These are phyloP conservation scores for Ptilorrhoa leucosticta DNA, from an alignment of 2,113 vertebrate species.

Conservation along the genomic window DNA sequence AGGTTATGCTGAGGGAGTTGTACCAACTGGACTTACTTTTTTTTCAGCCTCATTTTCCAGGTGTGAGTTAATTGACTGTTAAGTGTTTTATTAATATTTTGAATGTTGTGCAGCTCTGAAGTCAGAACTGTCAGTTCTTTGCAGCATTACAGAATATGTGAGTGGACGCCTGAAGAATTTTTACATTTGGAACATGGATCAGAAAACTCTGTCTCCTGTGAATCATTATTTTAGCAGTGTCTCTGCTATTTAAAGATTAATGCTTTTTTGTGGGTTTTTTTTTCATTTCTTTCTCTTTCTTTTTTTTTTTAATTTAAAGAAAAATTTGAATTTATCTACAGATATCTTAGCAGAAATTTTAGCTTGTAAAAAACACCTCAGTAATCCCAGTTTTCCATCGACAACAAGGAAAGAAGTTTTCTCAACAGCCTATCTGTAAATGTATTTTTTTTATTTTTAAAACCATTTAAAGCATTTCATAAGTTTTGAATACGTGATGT, in stretches of 20 bases:
- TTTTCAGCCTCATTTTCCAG: background rate
- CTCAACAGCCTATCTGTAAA: background rate
- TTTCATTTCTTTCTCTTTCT: background rate
- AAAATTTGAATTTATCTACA: background rate
- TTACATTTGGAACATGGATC: background rate
- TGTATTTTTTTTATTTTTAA: background rate
- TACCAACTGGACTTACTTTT: background rate
- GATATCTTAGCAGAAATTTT: background rate
- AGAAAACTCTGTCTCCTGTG: background rate
- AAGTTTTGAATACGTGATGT: background rate
- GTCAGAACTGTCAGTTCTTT: background rate
- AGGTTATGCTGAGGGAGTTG: background rate
- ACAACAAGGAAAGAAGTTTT: background rate
- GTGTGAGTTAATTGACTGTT: background rate
- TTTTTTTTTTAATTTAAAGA: background rate
- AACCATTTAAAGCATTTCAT: background rate
- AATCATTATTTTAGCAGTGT: background rate
- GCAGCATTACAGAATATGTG: background rate
- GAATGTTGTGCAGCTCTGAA: background rate
- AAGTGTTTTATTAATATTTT: background rate
- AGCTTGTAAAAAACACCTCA: background rate
- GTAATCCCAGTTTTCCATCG: background rate
- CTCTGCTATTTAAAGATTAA: background rate
- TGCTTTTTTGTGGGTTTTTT: fast-evolving
- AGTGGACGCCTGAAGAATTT: background rate